Conservation (phyloP, 2,888 invertebrate genomes). For the Labia minor region DNA sequence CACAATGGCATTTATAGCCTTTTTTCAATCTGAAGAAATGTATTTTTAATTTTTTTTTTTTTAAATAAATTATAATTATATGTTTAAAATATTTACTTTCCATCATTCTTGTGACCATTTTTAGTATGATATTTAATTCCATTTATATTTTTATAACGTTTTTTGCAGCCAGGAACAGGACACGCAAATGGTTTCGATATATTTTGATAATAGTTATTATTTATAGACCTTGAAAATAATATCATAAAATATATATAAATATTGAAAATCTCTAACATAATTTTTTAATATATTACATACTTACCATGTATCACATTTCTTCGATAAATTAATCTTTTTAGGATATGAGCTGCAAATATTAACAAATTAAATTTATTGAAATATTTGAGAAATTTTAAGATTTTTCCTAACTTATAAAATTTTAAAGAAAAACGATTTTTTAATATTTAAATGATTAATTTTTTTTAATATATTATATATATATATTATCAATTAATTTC, state of each 20-base stretch:
- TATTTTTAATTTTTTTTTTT: conserved; percentile 20
- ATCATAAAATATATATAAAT: conserved; percentile 28
- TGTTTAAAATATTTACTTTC: conserved; percentile 49
- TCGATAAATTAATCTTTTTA: neutral
- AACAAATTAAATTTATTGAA: too few relatives aligned
- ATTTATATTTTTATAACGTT: conserved; percentile 78
- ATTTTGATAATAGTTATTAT: conserved; percentile 40
- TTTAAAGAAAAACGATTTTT: neutral
- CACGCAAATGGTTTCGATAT: conserved; percentile 72
- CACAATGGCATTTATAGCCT: conserved; percentile 72
- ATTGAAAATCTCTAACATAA: conserved; percentile 26
- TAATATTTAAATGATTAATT: neutral
- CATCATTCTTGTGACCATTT: conserved; percentile 75
- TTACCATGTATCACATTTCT: conserved; percentile 14
- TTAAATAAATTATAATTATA: neutral
- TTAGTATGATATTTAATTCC: conserved; percentile 82
- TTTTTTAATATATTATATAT: too few relatives aligned
- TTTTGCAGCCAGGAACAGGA: conserved; percentile 76
- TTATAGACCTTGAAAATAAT: conserved; percentile 35
- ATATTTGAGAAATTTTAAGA: too few relatives aligned
- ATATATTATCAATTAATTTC: too few relatives aligned
- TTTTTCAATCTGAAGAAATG: conserved; percentile 55
- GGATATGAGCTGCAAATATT: neutral
- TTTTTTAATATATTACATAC: conserved; percentile 24
- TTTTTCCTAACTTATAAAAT: too few relatives aligned